Percentiles rank a stretch among this genome's conserved stretches.
Conservation (phyloP, 2,797 vertebrate genomes). For the Ara ararauna region DNA sequence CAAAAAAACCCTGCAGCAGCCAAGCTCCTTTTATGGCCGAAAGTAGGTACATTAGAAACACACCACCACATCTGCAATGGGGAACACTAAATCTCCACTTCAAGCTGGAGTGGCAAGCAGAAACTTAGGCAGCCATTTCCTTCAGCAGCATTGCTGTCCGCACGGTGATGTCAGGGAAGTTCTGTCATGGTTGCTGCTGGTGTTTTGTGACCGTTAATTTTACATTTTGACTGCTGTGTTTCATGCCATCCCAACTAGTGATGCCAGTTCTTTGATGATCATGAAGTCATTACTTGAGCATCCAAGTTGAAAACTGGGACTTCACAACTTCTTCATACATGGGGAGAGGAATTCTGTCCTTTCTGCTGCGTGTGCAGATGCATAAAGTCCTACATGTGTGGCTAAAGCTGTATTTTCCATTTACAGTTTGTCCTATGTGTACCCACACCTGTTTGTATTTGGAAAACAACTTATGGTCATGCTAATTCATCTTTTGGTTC, state of each 20-base stretch:
- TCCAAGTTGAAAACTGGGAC: neutral
- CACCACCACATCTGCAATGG: neutral
- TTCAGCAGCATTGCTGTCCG: neutral
- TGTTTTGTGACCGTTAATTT: neutral
- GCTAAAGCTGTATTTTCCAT: neutral
- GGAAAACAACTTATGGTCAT: neutral
- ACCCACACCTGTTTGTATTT: neutral
- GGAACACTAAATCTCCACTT: neutral
- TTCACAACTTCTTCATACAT: fast-evolving
- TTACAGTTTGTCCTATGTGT: neutral
- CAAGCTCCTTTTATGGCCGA: neutral
- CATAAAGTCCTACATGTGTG: neutral
- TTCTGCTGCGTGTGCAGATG: neutral
- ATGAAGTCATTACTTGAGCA: neutral
- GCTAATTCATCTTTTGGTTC: neutral
- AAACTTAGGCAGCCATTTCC: neutral
- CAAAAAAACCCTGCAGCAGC: neutral
- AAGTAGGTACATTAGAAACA: neutral
- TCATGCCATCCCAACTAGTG: neutral
- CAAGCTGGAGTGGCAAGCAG: neutral
- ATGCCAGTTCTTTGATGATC: neutral
- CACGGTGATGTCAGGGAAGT: neutral
- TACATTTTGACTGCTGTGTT: neutral
- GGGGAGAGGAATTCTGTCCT: neutral
- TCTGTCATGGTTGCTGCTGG: neutral